Base-by-base conservation (phyloP, 2,113 vertebrate species). In the Trochalopteron elliotii region DNA sequence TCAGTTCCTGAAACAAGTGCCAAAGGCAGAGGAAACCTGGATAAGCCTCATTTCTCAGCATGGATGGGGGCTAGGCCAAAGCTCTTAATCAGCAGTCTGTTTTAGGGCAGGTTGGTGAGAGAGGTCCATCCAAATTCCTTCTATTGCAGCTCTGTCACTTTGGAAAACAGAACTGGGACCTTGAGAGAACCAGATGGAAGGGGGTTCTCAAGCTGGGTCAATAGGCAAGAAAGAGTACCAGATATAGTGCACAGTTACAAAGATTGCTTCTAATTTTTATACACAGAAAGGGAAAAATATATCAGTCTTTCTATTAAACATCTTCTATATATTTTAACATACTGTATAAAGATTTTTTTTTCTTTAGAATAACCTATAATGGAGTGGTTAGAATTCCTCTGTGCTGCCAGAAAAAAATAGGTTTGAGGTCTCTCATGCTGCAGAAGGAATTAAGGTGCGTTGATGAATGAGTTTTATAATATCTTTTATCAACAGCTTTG, bases 1-100 rank as follows among this genome's bases (percentile, higher is more conserved):
- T 95, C 79, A 42, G 68, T 77, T 96, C 85, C 92, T 83, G 76
- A 89, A 92, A n/a, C 28, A 3, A 15, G 78, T 89, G 63, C 79
- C 71, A 77, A 74, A 89, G 59, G 71, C 53, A 25, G 23, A 83
- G 35, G n/a, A 86, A 83, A 86, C 25, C 37, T 47, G 77, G 76
- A 83, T n/a, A 77, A 83, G 86, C 11, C 33, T 87, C 10, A 49
- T 75, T 94, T 81, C 83, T 83, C 93, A 71, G 91, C 68, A 77
- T 1, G 68, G 81, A 35, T 30, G 18, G 30, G 19, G 45, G 47
- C 42, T 47, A 47, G 47, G 85, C 90, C 92, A 94, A 83, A 77
- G 42, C 52, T 93, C 47, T 92, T 96, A 90, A 85, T 49, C 75
- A 85, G 83, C 68, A 70, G 56, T 59, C 50, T 83, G 30, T 12